Percentiles rank a stretch among this genome's conserved stretches.
Evolutionary conservation across 1,140 invertebrate species (phyloP).

Genomic region (Zaprionus camerounensis): DNA sequence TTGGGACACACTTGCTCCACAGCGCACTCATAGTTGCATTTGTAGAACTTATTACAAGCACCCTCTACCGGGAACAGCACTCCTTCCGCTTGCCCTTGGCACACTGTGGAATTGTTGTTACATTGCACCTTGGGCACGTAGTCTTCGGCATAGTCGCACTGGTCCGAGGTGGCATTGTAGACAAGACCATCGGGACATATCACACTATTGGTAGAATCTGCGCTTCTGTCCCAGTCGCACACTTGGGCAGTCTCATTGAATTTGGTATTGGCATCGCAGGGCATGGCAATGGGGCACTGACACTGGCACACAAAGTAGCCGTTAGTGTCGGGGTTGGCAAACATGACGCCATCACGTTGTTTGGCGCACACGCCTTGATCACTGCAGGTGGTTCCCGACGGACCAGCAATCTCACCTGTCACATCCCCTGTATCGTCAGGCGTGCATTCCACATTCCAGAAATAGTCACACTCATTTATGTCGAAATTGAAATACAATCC

Average conservation of each 20-base stretch:
- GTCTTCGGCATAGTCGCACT: conserved; percentile 55
- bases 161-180: conserved; percentile 57
- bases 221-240: conserved; percentile 45
- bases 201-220: background rate
- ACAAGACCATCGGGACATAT: conserved; percentile 48
- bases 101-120: conserved; percentile 41
- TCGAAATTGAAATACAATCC: conserved; percentile 48
- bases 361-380: conserved; percentile 33
- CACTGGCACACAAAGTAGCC: conserved; percentile 67
- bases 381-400: conserved; percentile 57
- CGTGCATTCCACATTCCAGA: conserved; percentile 47
- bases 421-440: conserved; percentile 9
- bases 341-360: conserved; percentile 35
- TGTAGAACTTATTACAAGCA: conserved; percentile 66
- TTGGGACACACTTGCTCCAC: conserved; percentile 66
- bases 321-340: conserved; percentile 45
- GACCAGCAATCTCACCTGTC: conserved; percentile 41
- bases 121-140: conserved; percentile 60
- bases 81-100: conserved; percentile 52
- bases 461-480: conserved; percentile 23
- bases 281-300: conserved; percentile 64
- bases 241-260: conserved; percentile 46
- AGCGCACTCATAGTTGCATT: conserved; percentile 66
- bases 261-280: conserved; percentile 34
- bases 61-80: conserved; percentile 56